phyloP scores from a whole-genome alignment of 2,888 invertebrate genomes.

The Malthinus seriepunctatus region DNA sequence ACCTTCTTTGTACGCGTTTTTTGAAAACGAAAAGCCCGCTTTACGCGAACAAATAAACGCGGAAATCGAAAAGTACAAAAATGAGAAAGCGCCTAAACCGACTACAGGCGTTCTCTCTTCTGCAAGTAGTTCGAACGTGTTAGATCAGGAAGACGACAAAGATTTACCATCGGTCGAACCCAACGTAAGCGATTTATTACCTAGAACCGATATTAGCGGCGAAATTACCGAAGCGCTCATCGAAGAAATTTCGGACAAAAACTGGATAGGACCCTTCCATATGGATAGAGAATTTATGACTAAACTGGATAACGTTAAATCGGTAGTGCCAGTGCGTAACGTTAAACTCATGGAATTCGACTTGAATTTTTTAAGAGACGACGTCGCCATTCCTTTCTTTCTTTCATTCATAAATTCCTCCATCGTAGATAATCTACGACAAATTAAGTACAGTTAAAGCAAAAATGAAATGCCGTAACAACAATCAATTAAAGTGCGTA shows the following conservation, averaged over 20 bases:
- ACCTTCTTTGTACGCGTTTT: slow-evolving; percentile 71
- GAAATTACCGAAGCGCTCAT: slow-evolving; percentile 82
- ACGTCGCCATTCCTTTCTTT: slow-evolving; percentile 47
- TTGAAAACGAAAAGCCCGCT: slow-evolving; percentile 86
- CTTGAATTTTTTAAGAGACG: slow-evolving; percentile 49
- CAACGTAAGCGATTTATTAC: slow-evolving; percentile 71
- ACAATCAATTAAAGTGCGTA: slow-evolving; percentile 24
- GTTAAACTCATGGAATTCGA: slow-evolving; percentile 51
- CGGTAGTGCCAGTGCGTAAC: slow-evolving; percentile 34
- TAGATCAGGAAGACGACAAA: slow-evolving; percentile 45
- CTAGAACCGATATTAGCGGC: slow-evolving; percentile 79
- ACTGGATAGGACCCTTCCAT: slow-evolving; percentile 89
- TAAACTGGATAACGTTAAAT: slow-evolving; percentile 61
- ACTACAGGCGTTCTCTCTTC: slow-evolving; percentile 59
- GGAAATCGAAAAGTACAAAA: slow-evolving; percentile 82
- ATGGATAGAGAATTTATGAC: slow-evolving; percentile 75
- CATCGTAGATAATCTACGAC: slow-evolving; percentile 66
- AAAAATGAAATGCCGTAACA: not conserved
- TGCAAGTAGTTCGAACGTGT: slow-evolving; percentile 34
- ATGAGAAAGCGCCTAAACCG: slow-evolving; percentile 76
- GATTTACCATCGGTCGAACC: slow-evolving; percentile 52
- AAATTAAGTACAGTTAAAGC: slow-evolving; percentile 9
- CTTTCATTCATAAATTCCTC: slow-evolving; percentile 77
- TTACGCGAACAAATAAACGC: slow-evolving; percentile 82
- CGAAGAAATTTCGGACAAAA: slow-evolving; percentile 83